Evolutionary conservation across 2,797 vertebrate species (phyloP).

Genomic region (Pseudochirops corinnae): DNA sequence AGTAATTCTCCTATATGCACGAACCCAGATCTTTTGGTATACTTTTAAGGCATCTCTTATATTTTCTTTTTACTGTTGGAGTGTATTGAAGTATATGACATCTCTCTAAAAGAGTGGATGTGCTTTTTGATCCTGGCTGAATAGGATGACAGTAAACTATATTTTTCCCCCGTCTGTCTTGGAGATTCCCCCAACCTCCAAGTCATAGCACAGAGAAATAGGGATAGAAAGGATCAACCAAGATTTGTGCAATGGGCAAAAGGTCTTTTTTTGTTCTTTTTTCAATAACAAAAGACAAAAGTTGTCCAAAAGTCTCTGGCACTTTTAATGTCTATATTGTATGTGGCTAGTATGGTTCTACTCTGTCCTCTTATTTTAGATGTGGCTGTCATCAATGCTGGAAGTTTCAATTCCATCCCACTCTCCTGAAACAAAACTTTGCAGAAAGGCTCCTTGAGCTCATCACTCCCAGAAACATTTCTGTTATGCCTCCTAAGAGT

Average conservation of each 20-base stretch:
- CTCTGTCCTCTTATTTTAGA: not conserved
- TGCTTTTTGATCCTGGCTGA: not conserved
- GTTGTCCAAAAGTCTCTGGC: not conserved
- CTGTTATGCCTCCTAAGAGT: not conserved
- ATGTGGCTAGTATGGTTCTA: not conserved
- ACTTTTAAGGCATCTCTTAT: too few species aligned
- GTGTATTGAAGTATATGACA: not conserved
- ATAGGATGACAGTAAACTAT: not conserved
- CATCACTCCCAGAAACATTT: not conserved
- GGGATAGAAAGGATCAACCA: not conserved
- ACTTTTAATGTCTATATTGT: not conserved
- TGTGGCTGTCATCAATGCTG: not conserved
- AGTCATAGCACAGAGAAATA: not conserved
- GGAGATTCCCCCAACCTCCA: too few species aligned
- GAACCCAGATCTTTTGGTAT: too few species aligned
- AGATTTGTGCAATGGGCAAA: not conserved
- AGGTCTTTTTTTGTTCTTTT: not conserved
- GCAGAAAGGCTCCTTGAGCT: not conserved
- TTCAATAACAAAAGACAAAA: not conserved
- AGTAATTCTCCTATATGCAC: too few species aligned
- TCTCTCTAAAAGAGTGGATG: not conserved
- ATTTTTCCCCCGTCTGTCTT: not conserved
- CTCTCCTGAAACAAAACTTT: not conserved
- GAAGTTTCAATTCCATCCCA: not conserved
- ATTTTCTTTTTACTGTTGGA: too few species aligned